phyloP scores from a whole-genome alignment of 2,113 vertebrate genomes.

The Nesogale talazaci region DNA sequence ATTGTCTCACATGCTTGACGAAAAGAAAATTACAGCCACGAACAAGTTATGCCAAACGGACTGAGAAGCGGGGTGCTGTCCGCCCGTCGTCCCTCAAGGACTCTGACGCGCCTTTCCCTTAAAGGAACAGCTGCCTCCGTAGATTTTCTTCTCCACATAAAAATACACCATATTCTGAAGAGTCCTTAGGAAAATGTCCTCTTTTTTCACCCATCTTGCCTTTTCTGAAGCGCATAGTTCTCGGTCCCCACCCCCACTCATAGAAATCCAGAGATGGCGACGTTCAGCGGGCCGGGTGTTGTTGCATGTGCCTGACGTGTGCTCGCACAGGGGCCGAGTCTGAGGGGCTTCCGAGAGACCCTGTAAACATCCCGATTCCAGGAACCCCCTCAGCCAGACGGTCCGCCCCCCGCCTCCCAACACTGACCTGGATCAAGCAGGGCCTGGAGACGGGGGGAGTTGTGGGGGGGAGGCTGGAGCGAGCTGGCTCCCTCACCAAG shows the following conservation, averaged over 20 bases:
- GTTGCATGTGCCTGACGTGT: background rate
- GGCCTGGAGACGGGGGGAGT: accelerated
- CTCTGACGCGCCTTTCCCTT: slow-evolving; percentile 81
- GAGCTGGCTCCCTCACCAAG: accelerated
- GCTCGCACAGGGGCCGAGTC: background rate
- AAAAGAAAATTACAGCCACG: slow-evolving; percentile 86
- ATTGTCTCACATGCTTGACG: slow-evolving; percentile 89
- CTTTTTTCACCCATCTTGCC: slow-evolving; percentile 37
- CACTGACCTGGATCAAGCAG: accelerated
- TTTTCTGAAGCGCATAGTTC: slow-evolving; percentile 78
- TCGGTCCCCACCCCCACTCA: slow-evolving; percentile 63
- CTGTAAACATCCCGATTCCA: slow-evolving; percentile 76
- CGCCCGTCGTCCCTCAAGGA: slow-evolving; percentile 81
- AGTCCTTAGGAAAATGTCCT: slow-evolving; percentile 82
- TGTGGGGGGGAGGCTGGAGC: accelerated
- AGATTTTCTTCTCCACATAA: slow-evolving; percentile 84
- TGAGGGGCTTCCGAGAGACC: slow-evolving; percentile 57
- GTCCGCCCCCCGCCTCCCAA: background rate
- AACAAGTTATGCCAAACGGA: slow-evolving; percentile 84
- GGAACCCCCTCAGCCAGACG: background rate
- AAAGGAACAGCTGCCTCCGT: slow-evolving; percentile 84
- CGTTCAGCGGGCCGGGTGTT: slow-evolving; percentile 57
- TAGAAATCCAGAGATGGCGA: slow-evolving; percentile 76
- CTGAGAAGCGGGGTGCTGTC: slow-evolving; percentile 77
- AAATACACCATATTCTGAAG: slow-evolving; percentile 88